These are phyloP conservation scores for Gorsachius goisagi DNA, from an alignment of 2,113 vertebrate genomes.

Conservation along the genomic window DNA sequence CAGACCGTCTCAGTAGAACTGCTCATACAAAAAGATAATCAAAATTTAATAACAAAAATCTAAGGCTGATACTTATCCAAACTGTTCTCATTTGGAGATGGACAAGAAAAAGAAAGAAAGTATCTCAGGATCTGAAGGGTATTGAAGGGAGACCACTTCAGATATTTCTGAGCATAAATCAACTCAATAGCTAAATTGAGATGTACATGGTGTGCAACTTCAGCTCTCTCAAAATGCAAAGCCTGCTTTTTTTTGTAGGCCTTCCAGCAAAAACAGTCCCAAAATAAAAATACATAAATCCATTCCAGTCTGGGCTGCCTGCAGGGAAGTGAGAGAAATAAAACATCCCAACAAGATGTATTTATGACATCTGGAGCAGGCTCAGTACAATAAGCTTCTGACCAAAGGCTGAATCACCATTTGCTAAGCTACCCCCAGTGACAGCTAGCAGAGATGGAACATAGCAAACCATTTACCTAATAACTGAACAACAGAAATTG, in stretches of 20 bases:
- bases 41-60: slow-evolving; percentile 2
- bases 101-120: background rate
- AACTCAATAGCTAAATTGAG: slow-evolving; percentile 9
- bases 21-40: background rate
- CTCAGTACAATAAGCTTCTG: slow-evolving; percentile 7
- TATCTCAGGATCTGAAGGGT: background rate
- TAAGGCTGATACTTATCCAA: background rate
- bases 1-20: background rate
- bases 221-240: background rate
- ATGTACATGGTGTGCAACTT: background rate
- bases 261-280: slow-evolving; percentile 43
- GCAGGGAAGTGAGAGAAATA: slow-evolving; percentile 22
- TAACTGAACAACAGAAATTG: background rate
- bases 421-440: background rate
- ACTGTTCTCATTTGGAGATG: background rate
- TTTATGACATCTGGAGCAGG: slow-evolving; percentile 37
- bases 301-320: background rate
- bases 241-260: background rate
- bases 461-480: slow-evolving; percentile 2
- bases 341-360: slow-evolving; percentile 34
- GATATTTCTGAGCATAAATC: background rate
- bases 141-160: background rate
- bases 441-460: background rate
- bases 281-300: slow-evolving; percentile 49
- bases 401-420: slow-evolving; percentile 3